Percentiles rank a stretch among this genome's conserved stretches.
Evolutionary conservation across 2,113 vertebrate genomes (phyloP).

Genomic region (Protomyctophum bolini): DNA sequence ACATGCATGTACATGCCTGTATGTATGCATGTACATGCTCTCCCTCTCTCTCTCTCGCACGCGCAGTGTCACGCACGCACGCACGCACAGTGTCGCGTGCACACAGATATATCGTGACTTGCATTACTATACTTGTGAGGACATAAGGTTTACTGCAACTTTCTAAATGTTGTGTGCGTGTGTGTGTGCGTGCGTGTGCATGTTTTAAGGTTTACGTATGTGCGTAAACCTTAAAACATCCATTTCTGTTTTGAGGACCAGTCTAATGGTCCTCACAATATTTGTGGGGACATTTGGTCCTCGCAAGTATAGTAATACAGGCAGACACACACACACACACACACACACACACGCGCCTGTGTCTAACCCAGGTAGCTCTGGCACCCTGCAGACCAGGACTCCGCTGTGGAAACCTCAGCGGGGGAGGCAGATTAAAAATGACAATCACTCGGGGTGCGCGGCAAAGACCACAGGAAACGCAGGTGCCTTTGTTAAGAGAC

Average conservation of each 20-base stretch:
- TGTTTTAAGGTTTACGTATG: too few species aligned
- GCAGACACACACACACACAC: conserved; percentile 3
- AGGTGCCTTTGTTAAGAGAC: conserved; percentile 85
- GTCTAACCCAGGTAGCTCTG: conserved; percentile 49
- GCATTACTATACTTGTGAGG: too few species aligned
- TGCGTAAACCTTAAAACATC: too few species aligned
- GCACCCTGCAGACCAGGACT: conserved; percentile 69
- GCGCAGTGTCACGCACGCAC: not conserved
- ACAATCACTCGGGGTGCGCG: conserved; percentile 80
- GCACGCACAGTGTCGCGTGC: not conserved
- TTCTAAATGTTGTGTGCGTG: too few species aligned
- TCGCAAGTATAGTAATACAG: not conserved
- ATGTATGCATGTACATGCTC: too few species aligned
- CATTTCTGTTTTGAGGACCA: too few species aligned
- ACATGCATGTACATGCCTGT: not conserved
- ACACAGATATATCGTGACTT: not conserved
- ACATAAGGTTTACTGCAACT: too few species aligned
- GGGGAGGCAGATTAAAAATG: conserved; percentile 82
- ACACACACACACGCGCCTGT: conserved; percentile 27
- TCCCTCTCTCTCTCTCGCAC: not conserved
- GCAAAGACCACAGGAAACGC: conserved; percentile 79
- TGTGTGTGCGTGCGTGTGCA: too few species aligned
- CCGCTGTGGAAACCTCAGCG: conserved; percentile 69
- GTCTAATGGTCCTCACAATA: too few species aligned
- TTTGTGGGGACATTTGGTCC: too few species aligned